These are phyloP conservation scores for Cebidichthys violaceus DNA, from an alignment of 2,113 vertebrate species.

Conservation along the genomic window DNA sequence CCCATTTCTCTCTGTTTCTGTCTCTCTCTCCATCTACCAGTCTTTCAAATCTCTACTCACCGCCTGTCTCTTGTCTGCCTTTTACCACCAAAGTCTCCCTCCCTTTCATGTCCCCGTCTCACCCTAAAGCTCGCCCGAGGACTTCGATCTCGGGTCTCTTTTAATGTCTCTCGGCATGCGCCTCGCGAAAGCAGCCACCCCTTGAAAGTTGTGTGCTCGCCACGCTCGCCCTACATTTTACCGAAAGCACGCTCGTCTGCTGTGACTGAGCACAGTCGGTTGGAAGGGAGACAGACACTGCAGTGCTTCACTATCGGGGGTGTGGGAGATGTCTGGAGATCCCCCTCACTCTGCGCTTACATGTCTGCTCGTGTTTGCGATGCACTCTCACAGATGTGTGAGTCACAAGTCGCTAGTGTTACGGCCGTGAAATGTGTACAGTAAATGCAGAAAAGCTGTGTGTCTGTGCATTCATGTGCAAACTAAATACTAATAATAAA, in stretches of 20 bases:
- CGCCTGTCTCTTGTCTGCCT: constrained; percentile 1
- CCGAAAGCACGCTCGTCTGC: constrained; percentile 42
- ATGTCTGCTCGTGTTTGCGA: constrained; percentile 13
- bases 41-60: background rate
- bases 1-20: background rate
- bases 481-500: constrained; percentile 21
- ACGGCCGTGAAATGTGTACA: constrained; percentile 15
- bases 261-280: constrained; percentile 55
- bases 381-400: constrained; percentile 16
- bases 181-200: constrained; percentile 54
- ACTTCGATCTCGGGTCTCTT: constrained; percentile 23
- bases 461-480: background rate
- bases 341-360: constrained; percentile 42
- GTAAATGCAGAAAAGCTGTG: constrained; percentile 10
- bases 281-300: constrained; percentile 53
- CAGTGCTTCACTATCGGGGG: constrained; percentile 54
- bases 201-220: constrained; percentile 37
- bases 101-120: constrained; percentile 9
- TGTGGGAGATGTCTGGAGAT: constrained; percentile 58
- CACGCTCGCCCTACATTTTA: constrained; percentile 67
- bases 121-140: background rate
- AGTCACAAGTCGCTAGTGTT: constrained; percentile 33
- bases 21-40: background rate
- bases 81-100: background rate
- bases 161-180: constrained; percentile 20